A percentile compares a stretch with the other conserved stretches of the same genome.
These are phyloP conservation scores for Drosophila affinis DNA, from an alignment of 2,888 invertebrate genomes.

Conservation along the genomic window DNA sequence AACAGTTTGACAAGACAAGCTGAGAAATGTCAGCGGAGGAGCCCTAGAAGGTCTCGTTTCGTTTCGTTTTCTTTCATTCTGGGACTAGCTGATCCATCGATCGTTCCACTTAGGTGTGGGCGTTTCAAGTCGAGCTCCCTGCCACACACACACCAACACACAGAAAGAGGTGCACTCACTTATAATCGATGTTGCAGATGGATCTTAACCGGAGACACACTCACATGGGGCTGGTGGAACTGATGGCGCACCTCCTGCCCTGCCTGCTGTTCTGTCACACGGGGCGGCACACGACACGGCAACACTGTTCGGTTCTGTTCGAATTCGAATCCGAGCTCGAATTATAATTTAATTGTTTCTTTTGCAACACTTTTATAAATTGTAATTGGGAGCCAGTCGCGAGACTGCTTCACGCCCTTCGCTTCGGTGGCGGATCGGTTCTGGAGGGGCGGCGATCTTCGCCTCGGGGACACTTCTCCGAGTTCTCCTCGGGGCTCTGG, in stretches of 20 bases:
- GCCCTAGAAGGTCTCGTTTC: background rate
- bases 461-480: constrained; percentile 40
- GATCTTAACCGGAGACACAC: background rate
- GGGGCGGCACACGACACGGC: constrained; percentile 23
- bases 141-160: constrained; percentile 16
- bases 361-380: constrained; percentile 33
- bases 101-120: constrained; percentile 29
- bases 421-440: constrained; percentile 5
- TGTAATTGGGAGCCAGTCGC: constrained; percentile 53
- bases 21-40: background rate
- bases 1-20: constrained; percentile 24
- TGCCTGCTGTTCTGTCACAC: constrained; percentile 5
- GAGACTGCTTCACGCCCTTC: constrained; percentile 40
- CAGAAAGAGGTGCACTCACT: background rate
- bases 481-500: background rate
- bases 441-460: constrained; percentile 25
- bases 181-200: background rate
- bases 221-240: constrained; percentile 5
- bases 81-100: constrained; percentile 19
- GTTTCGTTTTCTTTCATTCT: background rate
- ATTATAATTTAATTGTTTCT: constrained; percentile 67
- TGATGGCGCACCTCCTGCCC: constrained; percentile 1
- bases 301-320: constrained; percentile 14
- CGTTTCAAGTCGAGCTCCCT: constrained; percentile 40
- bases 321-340: constrained; percentile 3